Evolutionary conservation across 2,113 vertebrate species (phyloP), one percentile per base, ranked within the genome.

Genomic region (Mystacornis crossleyi): DNA sequence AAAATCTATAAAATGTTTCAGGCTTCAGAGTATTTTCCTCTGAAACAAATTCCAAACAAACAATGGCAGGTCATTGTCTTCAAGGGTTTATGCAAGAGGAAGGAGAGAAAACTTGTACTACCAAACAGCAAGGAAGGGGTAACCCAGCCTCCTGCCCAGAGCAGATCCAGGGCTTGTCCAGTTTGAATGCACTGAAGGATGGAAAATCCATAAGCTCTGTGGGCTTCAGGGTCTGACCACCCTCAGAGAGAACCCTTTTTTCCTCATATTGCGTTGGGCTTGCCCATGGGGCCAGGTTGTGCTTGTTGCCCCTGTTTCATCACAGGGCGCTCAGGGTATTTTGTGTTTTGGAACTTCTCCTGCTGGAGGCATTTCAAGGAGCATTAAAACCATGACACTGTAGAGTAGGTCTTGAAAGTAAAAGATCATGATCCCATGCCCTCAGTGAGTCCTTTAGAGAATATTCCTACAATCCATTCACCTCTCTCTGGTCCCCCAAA

Each of bases 251-350:
- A 78, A 50, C 36, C 4, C 8, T 58, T 26, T 64, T 48, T 28
- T 26, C 48, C 23, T 75, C 14, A 4, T 14, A 14, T 8, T 8
- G 20, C 26, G 9, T 3, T 73, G 20, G 28, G 10, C 9, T 24
- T 84, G 4, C 20, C 14, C 13, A 3, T 40, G 29, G 36, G 17
- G 47, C 33, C 43, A 42, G 12, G 13, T 8, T 51, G 57, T 42
- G 13, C 23, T 26, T 24, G 11, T 25, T 54, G 45, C 34, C 26
- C 6, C 45, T 65, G 18, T 42, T 58, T 12, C 26, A n/a, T n/a
- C 40, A 24, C 65, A n/a, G 51, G 26, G 18, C 4, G 10, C 40
- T 33, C 0, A 0, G 18, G 11, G 19, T 21, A 7, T 1, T 38
- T 14, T 33, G 50, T 65, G 12, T 2, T 89, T 62, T 50, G 51